A percentile compares a stretch with the other conserved stretches of the same genome.
Evolutionary conservation across 2,113 vertebrate genomes (phyloP).

Genomic region (Psittacus erithacus): DNA sequence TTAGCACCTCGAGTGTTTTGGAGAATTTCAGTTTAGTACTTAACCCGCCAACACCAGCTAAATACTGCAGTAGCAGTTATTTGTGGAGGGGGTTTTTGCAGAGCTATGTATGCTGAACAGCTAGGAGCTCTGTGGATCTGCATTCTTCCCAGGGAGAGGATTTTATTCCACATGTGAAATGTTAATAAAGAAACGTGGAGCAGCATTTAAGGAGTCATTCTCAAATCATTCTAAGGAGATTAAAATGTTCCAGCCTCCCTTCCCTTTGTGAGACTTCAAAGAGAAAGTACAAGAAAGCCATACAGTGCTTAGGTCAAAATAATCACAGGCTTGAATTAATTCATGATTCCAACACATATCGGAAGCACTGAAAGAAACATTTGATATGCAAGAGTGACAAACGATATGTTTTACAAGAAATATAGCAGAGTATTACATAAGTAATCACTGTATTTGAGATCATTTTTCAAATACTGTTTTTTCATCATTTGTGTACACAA

Average conservation of each 20-base stretch:
- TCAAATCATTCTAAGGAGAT: not conserved
- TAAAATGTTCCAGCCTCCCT: not conserved
- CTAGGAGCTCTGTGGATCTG: not conserved
- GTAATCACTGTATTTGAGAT: not conserved
- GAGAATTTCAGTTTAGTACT: not conserved
- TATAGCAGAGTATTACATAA: not conserved
- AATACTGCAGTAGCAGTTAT: not conserved
- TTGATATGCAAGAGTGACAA: not conserved
- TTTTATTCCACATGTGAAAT: not conserved
- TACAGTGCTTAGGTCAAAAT: not conserved
- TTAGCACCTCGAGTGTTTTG: not conserved
- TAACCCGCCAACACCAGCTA: constrained; percentile 11
- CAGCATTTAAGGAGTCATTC: not conserved
- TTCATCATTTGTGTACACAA: not conserved
- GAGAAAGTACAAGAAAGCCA: not conserved
- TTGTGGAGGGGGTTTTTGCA: not conserved
- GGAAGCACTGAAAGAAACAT: not conserved
- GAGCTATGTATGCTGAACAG: not conserved
- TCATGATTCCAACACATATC: not conserved
- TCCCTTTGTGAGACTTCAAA: not conserved
- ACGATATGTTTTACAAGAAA: not conserved
- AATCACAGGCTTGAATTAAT: not conserved
- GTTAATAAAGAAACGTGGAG: not conserved
- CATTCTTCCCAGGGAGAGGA: not conserved
- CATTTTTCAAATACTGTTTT: not conserved